Conservation (phyloP, 2,888 invertebrate genomes). For the Acanthoscelides obtectus region DNA sequence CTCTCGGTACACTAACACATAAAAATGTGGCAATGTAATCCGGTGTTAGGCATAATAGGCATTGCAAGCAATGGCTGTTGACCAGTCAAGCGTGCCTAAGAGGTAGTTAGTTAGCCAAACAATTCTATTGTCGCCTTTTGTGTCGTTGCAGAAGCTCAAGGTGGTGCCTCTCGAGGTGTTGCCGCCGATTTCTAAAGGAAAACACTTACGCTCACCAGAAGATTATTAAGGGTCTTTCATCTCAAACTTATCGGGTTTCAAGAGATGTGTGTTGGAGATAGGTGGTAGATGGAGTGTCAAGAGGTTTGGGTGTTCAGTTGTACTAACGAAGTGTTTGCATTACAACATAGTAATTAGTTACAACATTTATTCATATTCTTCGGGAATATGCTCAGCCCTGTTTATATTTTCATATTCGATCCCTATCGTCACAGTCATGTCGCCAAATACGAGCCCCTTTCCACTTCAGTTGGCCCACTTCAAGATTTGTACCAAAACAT, state of each 20-base stretch:
- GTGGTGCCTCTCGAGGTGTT: constrained; percentile 36
- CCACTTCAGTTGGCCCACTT: no score
- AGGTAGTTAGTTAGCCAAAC: constrained; percentile 50
- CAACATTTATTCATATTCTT: no score
- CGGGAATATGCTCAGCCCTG: no score
- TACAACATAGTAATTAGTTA: no score
- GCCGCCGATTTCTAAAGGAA: constrained; percentile 30
- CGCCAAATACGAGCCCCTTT: no score
- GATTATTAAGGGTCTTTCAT: not conserved
- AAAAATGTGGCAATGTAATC: not conserved
- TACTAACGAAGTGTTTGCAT: not conserved
- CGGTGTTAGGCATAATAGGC: constrained; percentile 13
- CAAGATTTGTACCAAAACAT: no score
- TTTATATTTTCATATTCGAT: no score
- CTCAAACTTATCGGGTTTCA: constrained; percentile 5
- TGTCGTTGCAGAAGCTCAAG: constrained; percentile 43
- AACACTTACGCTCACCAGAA: constrained; percentile 25
- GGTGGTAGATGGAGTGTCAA: not conserved
- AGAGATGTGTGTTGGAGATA: not conserved
- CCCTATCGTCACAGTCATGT: no score
- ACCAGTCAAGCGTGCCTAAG: constrained; percentile 46
- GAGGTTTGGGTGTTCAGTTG: not conserved
- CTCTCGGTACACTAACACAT: not conserved
- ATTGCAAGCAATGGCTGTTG: constrained; percentile 41
- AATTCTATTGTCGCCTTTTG: constrained; percentile 47